Evolutionary conservation across 2,113 vertebrate genomes (phyloP).

Genomic region (Thymallus thymallus): DNA sequence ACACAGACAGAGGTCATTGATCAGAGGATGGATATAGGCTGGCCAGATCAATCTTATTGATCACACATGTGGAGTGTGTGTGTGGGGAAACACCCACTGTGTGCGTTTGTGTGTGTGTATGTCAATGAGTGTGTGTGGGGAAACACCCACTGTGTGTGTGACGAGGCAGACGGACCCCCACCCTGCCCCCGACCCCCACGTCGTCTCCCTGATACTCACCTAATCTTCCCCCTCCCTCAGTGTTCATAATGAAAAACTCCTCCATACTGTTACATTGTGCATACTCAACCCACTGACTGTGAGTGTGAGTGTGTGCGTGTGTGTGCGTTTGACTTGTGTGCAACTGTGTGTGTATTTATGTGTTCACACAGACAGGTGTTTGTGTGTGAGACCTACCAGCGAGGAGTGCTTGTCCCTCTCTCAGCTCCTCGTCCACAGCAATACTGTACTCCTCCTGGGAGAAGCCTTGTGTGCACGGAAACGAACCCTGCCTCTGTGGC

Average conservation of each 20-base stretch:
- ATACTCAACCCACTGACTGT: neutral
- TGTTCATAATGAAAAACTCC: neutral
- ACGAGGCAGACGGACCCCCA: too few relatives aligned
- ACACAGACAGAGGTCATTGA: neutral
- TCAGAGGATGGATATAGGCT: constrained; percentile 1
- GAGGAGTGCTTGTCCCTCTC: constrained; percentile 55
- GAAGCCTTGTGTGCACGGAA: constrained; percentile 57
- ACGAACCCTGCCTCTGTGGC: neutral
- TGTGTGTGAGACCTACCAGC: constrained; percentile 50
- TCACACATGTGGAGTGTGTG: neutral
- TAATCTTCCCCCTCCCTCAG: neutral
- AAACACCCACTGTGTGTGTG: too few relatives aligned
- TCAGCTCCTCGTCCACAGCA: constrained; percentile 40
- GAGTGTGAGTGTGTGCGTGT: neutral
- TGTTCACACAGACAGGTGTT: neutral
- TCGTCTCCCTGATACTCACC: neutral
- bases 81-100: too few relatives aligned
- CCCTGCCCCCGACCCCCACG: neutral
- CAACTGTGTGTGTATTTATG: neutral
- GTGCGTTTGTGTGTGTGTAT: too few relatives aligned
- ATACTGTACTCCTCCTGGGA: constrained; percentile 55
- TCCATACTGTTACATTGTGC: neutral
- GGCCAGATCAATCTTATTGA: neutral
- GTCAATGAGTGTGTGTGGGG: too few relatives aligned
- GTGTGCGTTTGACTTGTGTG: neutral